phyloP scores from a whole-genome alignment of 2,113 vertebrate genomes.

The Bubo blakistoni region DNA sequence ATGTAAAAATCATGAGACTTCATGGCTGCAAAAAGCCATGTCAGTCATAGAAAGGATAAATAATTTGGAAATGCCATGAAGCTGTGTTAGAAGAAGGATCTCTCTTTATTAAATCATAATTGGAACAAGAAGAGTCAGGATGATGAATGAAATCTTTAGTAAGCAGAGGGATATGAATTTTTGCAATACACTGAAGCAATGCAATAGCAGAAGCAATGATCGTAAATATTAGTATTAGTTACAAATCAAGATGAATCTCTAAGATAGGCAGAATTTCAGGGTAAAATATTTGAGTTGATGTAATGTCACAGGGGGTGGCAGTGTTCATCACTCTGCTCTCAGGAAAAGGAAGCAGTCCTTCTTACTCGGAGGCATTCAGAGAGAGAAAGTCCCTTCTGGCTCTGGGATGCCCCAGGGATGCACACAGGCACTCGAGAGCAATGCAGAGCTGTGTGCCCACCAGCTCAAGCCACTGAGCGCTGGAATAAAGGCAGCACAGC shows the following conservation, averaged over 20 bases:
- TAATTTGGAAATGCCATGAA: background rate
- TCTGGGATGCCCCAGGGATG: background rate
- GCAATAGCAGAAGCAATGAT: background rate
- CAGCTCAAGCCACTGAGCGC: background rate
- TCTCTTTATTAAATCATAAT: background rate
- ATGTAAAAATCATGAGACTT: background rate
- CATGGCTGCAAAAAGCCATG: background rate
- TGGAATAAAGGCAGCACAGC: background rate
- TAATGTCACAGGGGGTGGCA: background rate
- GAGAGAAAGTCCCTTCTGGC: background rate
- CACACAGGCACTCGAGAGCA: background rate
- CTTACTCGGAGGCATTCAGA: background rate
- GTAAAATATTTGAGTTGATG: background rate
- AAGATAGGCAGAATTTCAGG: background rate
- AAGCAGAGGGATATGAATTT: background rate
- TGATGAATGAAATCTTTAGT: background rate
- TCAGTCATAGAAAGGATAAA: background rate
- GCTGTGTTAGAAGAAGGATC: background rate
- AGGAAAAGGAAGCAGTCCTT: background rate
- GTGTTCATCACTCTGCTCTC: background rate
- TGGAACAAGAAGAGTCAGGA: background rate
- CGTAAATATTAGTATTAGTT: background rate
- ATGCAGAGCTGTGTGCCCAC: background rate
- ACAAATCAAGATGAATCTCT: background rate
- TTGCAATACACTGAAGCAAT: background rate